Evolutionary conservation across 2,888 invertebrate species (phyloP).

Genomic region (Ochropleura leucogaster): DNA sequence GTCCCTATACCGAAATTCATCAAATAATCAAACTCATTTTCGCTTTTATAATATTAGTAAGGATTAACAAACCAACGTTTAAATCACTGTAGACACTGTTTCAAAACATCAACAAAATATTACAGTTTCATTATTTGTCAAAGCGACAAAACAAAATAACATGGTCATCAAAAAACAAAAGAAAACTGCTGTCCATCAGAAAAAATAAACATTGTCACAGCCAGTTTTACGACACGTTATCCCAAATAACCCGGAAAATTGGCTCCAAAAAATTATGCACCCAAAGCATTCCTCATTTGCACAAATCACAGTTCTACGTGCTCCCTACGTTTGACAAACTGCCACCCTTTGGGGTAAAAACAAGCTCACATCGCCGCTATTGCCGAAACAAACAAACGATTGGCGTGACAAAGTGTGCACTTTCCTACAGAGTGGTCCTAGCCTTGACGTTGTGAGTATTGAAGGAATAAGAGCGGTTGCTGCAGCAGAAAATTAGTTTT

Average conservation of each 20-base stretch:
- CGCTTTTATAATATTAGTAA: too few species aligned
- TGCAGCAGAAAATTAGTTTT: neutral
- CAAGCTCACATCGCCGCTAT: constrained; percentile 51
- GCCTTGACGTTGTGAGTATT: constrained; percentile 13
- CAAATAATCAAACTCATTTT: too few species aligned
- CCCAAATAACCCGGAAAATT: constrained; percentile 43
- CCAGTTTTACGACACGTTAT: neutral
- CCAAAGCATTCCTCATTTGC: constrained; percentile 46
- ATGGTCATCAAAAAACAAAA: constrained; percentile 8
- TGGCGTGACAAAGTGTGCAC: constrained; percentile 60
- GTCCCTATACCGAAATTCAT: too few species aligned
- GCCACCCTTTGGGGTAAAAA: constrained; percentile 41
- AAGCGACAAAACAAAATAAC: neutral
- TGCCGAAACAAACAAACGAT: constrained; percentile 60
- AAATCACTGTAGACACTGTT: neutral
- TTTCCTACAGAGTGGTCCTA: constrained; percentile 58
- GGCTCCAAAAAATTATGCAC: constrained; percentile 36
- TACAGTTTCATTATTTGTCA: too few species aligned
- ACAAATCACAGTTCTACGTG: constrained; percentile 47
- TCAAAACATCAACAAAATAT: neutral
- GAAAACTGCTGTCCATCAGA: neutral
- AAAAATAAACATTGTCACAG: constrained; percentile 1
- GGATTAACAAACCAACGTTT: too few species aligned
- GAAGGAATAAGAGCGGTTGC: neutral
- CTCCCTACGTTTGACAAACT: constrained; percentile 18